Percentiles rank a stretch among this genome's conserved stretches.
Evolutionary conservation across 2,113 vertebrate genomes (phyloP).

Genomic region (Craseonycteris thonglongyai): DNA sequence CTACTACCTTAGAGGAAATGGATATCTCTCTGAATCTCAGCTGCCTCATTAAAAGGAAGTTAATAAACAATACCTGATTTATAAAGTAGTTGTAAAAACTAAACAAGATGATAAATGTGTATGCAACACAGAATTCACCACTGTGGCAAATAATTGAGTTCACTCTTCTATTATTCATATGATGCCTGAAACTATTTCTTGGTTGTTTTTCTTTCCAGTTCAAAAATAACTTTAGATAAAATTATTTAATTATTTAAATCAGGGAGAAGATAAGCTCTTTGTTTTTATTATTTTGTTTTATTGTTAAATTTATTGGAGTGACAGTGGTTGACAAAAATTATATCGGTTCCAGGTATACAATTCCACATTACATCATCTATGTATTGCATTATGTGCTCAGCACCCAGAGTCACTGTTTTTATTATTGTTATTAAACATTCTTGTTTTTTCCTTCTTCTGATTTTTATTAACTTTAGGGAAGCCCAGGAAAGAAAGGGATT

Average conservation of each 20-base stretch:
- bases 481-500: constrained; percentile 58
- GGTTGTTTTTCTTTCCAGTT: not conserved
- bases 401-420: too few species aligned
- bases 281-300: too few species aligned
- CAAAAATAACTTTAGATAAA: not conserved
- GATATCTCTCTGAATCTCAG: not conserved
- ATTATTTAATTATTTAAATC: not conserved
- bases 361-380: too few species aligned
- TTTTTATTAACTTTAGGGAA: constrained; percentile 61
- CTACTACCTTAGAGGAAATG: not conserved
- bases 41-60: not conserved
- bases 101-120: not conserved
- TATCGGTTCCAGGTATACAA: too few species aligned
- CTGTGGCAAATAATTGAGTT: not conserved
- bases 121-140: not conserved
- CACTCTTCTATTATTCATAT: not conserved
- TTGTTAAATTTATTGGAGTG: too few species aligned
- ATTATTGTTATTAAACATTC: not conserved
- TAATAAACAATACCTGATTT: not conserved
- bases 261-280: not conserved
- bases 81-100: not conserved
- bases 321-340: too few species aligned
- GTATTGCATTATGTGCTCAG: too few species aligned
- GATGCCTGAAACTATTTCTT: not conserved
- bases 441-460: not conserved